A percentile compares a stretch with the other conserved stretches of the same genome.
Evolutionary conservation across 2,113 vertebrate species (phyloP).

Genomic region (Otis tarda): DNA sequence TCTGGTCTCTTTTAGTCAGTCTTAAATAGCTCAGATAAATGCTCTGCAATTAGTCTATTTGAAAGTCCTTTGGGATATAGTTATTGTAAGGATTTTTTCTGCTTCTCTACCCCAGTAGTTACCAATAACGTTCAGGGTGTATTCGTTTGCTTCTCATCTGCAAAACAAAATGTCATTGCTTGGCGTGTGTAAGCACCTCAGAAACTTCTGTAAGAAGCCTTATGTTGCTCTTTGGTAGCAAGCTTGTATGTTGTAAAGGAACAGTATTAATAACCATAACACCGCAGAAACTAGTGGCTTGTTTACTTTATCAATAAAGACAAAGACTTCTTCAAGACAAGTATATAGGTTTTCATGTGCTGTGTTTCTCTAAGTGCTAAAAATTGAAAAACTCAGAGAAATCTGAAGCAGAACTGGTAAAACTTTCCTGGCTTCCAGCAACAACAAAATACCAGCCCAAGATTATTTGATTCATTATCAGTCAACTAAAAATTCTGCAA

Average conservation of each 20-base stretch:
- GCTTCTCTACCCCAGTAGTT: not conserved
- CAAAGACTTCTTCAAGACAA: not conserved
- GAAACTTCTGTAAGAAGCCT: not conserved
- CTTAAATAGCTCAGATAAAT: not conserved
- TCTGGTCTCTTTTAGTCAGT: not conserved
- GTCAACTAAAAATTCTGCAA: not conserved
- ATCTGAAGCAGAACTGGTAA: not conserved
- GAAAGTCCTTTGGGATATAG: not conserved
- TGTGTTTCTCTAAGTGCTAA: not conserved
- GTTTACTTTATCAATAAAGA: not conserved
- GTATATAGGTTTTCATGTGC: not conserved
- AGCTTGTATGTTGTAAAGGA: not conserved
- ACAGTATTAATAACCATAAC: not conserved
- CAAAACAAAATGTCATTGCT: not conserved
- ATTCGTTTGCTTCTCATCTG: not conserved
- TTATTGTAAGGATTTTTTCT: not conserved
- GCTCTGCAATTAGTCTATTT: not conserved
- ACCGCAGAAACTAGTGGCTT: not conserved
- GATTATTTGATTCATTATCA: not conserved
- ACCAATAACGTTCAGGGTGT: not conserved
- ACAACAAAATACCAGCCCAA: not conserved
- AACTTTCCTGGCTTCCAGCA: not conserved
- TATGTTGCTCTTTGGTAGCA: not conserved
- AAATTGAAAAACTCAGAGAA: not conserved
- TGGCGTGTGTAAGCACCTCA: not conserved